Conservation (phyloP, 2,888 invertebrate genomes). For the Falcaria lacertinaria region DNA sequence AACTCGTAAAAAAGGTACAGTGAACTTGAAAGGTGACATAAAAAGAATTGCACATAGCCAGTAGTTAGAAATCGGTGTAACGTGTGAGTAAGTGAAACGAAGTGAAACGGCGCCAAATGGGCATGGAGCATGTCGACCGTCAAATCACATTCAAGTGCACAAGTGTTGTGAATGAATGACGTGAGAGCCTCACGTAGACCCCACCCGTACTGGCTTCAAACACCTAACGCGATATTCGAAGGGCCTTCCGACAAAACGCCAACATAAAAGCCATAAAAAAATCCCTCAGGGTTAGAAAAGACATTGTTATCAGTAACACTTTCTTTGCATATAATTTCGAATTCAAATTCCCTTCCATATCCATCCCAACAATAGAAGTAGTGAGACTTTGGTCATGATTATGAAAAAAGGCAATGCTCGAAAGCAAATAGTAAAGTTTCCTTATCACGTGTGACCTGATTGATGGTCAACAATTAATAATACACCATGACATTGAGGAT, state of each 20-base stretch:
- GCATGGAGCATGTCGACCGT: constrained; percentile 67
- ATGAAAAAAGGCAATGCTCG: too few species aligned
- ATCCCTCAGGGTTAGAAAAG: too few species aligned
- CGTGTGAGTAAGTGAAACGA: constrained; percentile 52
- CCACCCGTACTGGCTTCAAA: background rate
- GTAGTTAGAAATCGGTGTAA: constrained; percentile 54
- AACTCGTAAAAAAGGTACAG: background rate
- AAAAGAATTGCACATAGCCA: constrained; percentile 46
- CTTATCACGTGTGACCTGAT: background rate
- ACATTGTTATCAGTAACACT: too few species aligned
- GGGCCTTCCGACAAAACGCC: background rate
- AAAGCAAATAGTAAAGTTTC: background rate
- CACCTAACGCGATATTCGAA: background rate
- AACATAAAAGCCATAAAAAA: too few species aligned
- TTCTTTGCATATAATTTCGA: too few species aligned
- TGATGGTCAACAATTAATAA: constrained; percentile 1
- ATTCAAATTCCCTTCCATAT: too few species aligned
- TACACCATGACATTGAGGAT: background rate
- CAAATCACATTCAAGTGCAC: constrained; percentile 62
- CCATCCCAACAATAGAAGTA: too few species aligned
- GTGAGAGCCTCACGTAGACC: constrained; percentile 19
- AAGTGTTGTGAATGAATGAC: constrained; percentile 37
- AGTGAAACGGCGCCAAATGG: constrained; percentile 66
- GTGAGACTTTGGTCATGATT: too few species aligned
- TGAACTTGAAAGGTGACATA: constrained; percentile 35